phyloP scores from a whole-genome alignment of 2,888 invertebrate genomes.

The Xestia c-nigrum region DNA sequence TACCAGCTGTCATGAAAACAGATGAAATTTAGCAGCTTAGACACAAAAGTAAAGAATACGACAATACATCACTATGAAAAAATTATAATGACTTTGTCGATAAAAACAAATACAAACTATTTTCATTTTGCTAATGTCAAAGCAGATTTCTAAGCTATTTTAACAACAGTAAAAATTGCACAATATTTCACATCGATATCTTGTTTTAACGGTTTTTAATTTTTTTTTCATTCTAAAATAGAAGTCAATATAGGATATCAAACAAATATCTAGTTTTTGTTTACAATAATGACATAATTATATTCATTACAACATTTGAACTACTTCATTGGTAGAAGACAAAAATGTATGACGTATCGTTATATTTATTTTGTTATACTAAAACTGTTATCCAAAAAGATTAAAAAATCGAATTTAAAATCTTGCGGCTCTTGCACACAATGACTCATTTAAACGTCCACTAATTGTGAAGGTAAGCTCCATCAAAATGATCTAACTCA shows the following conservation, averaged over 20 bases:
- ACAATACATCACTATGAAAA: conserved; percentile 40
- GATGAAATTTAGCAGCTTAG: not conserved
- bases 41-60: not conserved
- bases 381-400: conserved; percentile 61
- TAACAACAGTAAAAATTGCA: conserved; percentile 77
- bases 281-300: conserved; percentile 25
- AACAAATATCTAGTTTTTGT: conserved; percentile 24
- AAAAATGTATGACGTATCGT: conserved; percentile 46
- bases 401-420: conserved; percentile 58
- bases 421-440: conserved; percentile 23
- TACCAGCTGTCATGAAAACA: conserved; percentile 5
- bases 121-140: conserved; percentile 60
- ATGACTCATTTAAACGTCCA: conserved; percentile 1
- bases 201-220: conserved; percentile 62
- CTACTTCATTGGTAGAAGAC: conserved; percentile 44
- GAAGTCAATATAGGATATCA: conserved; percentile 16
- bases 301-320: conserved; percentile 36
- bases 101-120: not conserved
- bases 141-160: conserved; percentile 61
- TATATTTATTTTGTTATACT: conserved; percentile 34
- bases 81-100: conserved; percentile 29
- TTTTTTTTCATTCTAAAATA: conserved; percentile 52
- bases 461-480: not conserved
- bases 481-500: not conserved
- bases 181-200: conserved; percentile 71